A percentile compares a stretch with the other conserved stretches of the same genome.
These are phyloP conservation scores for Drosophila meridiana DNA, from an alignment of 2,888 invertebrate genomes.

Conservation along the genomic window DNA sequence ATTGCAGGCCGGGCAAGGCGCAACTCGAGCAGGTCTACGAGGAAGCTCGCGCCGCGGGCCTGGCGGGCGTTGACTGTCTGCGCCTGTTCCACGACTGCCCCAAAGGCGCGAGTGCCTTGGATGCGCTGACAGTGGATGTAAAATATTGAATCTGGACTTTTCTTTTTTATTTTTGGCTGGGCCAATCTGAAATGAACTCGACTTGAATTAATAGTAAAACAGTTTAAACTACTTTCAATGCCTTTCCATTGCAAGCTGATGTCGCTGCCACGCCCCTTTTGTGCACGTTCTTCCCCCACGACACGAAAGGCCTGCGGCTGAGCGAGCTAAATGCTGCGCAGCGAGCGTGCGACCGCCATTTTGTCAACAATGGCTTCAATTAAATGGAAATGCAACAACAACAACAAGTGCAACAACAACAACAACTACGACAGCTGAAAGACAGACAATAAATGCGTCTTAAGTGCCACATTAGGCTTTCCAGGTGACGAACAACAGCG, in stretches of 20 bases:
- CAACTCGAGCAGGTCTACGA: conserved; percentile 86
- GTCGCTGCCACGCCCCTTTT: conserved; percentile 39
- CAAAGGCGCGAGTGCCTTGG: conserved; percentile 87
- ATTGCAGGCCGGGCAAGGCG: conserved; percentile 73
- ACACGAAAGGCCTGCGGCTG: conserved; percentile 28
- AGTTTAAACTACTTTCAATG: conserved; percentile 1
- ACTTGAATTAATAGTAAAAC: neutral
- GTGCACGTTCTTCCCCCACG: conserved; percentile 10
- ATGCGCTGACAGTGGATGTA: conserved; percentile 56
- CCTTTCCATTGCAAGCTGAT: conserved; percentile 17
- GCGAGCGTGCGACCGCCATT: conserved; percentile 67
- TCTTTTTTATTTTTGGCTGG: neutral
- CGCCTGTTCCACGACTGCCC: conserved; percentile 87
- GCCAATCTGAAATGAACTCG: neutral
- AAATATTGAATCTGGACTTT: conserved; percentile 11
- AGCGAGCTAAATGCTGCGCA: conserved; percentile 28
- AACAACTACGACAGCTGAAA: conserved; percentile 45
- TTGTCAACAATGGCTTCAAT: conserved; percentile 80
- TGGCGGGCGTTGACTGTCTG: conserved; percentile 86
- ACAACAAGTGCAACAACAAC: conserved; percentile 32
- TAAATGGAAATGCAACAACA: conserved; percentile 74
- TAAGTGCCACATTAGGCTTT: conserved; percentile 77
- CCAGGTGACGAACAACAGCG: conserved; percentile 49
- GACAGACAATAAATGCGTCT: conserved; percentile 80
- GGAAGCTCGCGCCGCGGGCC: conserved; percentile 86